Evolutionary conservation across 1,140 invertebrate genomes (phyloP), one percentile per base, ranked within the genome.

Genomic region (Hesperophylax magnus): DNA sequence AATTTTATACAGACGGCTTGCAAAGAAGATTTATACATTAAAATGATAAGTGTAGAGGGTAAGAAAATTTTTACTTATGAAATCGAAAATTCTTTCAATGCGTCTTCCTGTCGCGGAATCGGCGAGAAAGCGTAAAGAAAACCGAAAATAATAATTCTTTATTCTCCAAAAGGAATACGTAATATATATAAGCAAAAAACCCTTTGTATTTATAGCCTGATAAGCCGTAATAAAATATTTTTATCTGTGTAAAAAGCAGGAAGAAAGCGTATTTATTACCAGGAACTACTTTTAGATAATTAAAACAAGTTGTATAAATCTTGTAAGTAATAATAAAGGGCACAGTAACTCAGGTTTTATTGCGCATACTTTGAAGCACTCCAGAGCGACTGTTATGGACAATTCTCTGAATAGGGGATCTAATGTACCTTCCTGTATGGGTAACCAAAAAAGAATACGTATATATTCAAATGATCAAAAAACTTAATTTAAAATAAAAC

Each of bases 151-250:
- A 61, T 3, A 61, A 14, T 61, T 14, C 11, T 61, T 61, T 61
- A 61, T 61, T 61, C n/a, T 9, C 58, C 58, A 15, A 22, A 54
- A 11, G 22, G n/a, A 27, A 14, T 47, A 47, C 39, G 5, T 27
- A 27, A 27, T 27, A 27, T 27, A 27, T 27, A 47, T 14, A 47
- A 11, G 69, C 15, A 72, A 15, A 75, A n/a, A 53, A 5, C 24
- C 52, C 14, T 52, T 71, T 71, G 53, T 71, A 52, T 71, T 71
- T 71, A 71, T 52, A n/a, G 67, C 39, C 39, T 71, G 67, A 52
- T 71, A 71, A 71, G 67, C 53, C 67, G 67, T 47, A 71, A 71
- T 71, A 71, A 71, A 71, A 71, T 71, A 71, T 71, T 71, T 71
- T 71, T 71, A 71, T 71, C 67, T 71, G 24, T 20, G 34, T 52